Evolutionary conservation across 2,888 invertebrate genomes (phyloP).

Genomic region (Stenodema calcarata): DNA sequence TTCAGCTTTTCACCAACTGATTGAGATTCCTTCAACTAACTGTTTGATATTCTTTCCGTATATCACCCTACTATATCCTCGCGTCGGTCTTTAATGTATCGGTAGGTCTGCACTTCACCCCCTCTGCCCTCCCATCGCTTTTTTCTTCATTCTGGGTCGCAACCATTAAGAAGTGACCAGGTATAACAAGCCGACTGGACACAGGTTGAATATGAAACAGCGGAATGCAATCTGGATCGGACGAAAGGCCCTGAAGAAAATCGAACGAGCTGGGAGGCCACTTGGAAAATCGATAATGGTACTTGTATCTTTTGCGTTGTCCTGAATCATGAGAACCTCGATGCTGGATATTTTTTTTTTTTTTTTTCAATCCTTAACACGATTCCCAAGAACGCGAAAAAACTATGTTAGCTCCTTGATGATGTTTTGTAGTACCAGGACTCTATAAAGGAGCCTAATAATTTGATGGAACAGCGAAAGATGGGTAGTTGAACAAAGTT

Average conservation of each 20-base stretch:
- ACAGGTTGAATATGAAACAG: slow-evolving; percentile 35
- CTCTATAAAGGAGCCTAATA: no score
- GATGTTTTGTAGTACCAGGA: no score
- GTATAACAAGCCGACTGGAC: slow-evolving; percentile 26
- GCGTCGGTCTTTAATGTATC: slow-evolving; percentile 8
- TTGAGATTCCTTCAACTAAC: neutral
- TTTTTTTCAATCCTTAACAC: neutral
- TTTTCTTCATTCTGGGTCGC: slow-evolving; percentile 24
- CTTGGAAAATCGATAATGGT: slow-evolving; percentile 24
- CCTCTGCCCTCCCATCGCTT: neutral
- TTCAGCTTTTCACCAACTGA: neutral
- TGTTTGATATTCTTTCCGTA: neutral
- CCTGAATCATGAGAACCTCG: neutral
- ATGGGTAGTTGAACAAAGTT: no score
- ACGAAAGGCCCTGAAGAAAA: neutral
- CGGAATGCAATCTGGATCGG: slow-evolving; percentile 7
- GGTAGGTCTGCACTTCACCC: neutral
- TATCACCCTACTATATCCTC: neutral
- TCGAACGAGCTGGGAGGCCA: slow-evolving; percentile 8
- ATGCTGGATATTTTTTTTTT: neutral
- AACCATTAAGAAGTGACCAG: slow-evolving; percentile 22
- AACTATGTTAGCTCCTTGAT: no score
- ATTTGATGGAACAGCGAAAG: no score
- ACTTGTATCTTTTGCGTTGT: neutral
- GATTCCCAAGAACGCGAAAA: neutral